A percentile compares a stretch with the other conserved stretches of the same genome.
Conservation (phyloP, 2,113 vertebrate species). For the Tor tambroides region DNA sequence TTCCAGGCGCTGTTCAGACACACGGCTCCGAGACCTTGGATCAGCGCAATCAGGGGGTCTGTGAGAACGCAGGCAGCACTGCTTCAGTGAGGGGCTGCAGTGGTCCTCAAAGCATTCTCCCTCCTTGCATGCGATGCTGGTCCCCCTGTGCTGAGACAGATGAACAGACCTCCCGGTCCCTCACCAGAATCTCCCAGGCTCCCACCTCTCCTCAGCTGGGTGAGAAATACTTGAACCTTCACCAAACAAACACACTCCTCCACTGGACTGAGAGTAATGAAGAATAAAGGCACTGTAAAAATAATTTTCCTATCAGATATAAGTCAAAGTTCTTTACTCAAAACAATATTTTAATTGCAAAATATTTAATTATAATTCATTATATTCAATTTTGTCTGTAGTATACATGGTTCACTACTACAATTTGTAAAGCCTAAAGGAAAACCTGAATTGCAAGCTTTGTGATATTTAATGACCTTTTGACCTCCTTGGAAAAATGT, state of each 20-base stretch:
- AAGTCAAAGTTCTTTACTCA: neutral
- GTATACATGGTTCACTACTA: neutral
- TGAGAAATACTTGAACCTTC: slow-evolving; percentile 76
- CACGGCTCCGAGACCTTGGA: slow-evolving; percentile 19
- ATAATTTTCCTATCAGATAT: neutral
- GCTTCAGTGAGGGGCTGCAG: slow-evolving; percentile 33
- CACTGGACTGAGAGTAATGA: neutral
- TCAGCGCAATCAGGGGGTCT: slow-evolving; percentile 10
- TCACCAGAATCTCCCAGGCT: slow-evolving; percentile 52
- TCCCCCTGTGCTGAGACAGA: slow-evolving; percentile 36
- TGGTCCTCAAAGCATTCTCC: slow-evolving; percentile 65
- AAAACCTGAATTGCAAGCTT: neutral
- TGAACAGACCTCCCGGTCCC: neutral
- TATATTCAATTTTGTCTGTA: neutral
- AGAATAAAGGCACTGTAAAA: slow-evolving; percentile 1
- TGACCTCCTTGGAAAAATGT: slow-evolving; percentile 48
- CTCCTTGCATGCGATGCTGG: slow-evolving; percentile 10
- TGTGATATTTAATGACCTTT: slow-evolving; percentile 54
- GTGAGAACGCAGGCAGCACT: slow-evolving; percentile 15
- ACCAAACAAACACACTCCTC: slow-evolving; percentile 48
- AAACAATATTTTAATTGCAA: neutral
- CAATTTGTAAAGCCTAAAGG: neutral
- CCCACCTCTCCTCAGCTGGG: slow-evolving; percentile 64
- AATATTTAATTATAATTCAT: neutral
- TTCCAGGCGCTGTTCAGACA: slow-evolving; percentile 18